Evolutionary conservation across 2,797 vertebrate genomes (phyloP), one percentile per base, ranked within the genome.

Genomic region (Orientallactaga sibirica): DNA sequence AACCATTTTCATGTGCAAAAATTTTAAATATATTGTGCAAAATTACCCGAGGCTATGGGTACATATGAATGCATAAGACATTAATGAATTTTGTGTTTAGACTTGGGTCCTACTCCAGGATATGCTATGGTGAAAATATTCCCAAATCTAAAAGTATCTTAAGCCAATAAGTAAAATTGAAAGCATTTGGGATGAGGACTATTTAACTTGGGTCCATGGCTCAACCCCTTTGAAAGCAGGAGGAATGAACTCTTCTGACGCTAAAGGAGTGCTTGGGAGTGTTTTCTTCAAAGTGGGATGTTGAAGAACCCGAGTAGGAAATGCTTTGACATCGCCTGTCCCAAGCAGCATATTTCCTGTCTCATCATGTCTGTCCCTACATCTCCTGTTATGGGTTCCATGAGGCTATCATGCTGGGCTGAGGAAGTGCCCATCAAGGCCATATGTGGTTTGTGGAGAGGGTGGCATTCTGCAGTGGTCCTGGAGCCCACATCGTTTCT

Each of bases 361-460:
- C 33, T 9, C 33, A 10, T 15, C 11, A 3, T 5, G 4, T 5
- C 27, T 6, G 0, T 0, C 55, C 18, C 20, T 4, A 16, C 19
- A 24, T 66, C 29, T 80, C 3, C 52, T 55, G 58, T 22, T 10
- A 8, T 20, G 77, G 52, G 14, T 37, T 43, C 58, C 24, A 8
- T 15, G 15, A 67, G 27, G 11, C n/a, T 43, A n/a, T 12, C 11
- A 0, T 41, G 24, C 48, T 10, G 24, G 67, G n/a, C 64, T 48
- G 68, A 88, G 62, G 61, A n/a, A 80, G 18, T 10, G 7, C 19
- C 14, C 8, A 9, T 15, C 3, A 6, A 16, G 64, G 24, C 10
- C 75, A 62, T 10, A 7, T 18, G 61, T 25, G 48, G 67, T 67
- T 88, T 71, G 37, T n/a, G 58, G n/a, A 75, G 37, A 41, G 7